Conservation (phyloP, 2,113 vertebrate genomes). For the Sphaerodactylus townsendi region DNA sequence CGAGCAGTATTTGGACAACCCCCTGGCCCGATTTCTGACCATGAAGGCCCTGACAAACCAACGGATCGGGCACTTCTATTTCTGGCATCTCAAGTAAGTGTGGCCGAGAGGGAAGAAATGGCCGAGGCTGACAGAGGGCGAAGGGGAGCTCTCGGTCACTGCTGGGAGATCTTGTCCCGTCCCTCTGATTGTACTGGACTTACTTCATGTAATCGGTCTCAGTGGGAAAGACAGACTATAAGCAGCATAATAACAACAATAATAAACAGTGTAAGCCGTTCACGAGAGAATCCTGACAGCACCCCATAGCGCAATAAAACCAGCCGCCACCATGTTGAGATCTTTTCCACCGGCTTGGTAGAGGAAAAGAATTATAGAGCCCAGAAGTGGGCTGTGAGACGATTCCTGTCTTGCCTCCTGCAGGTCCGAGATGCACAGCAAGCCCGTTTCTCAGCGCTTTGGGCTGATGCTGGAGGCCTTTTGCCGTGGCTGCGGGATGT, state of each 20-base stretch:
- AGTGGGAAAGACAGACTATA: too few relatives aligned
- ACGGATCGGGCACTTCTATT: constrained; percentile 71
- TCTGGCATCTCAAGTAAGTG: constrained; percentile 69
- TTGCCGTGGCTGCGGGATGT: constrained; percentile 72
- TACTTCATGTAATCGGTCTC: too few relatives aligned
- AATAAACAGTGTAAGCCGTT: background rate
- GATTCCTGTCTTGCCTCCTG: background rate
- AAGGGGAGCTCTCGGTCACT: too few relatives aligned
- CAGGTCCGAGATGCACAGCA: constrained; percentile 75
- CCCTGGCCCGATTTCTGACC: constrained; percentile 73
- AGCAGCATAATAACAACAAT: too few relatives aligned
- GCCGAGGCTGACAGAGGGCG: background rate
- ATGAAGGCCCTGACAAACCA: constrained; percentile 73
- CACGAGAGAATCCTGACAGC: background rate
- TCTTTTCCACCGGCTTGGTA: background rate
- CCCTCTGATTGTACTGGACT: too few relatives aligned
- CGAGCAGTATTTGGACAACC: constrained; percentile 72
- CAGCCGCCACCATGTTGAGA: background rate
- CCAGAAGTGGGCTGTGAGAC: too few relatives aligned
- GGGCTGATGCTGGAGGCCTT: constrained; percentile 72
- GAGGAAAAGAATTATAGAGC: background rate
- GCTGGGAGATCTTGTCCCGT: too few relatives aligned
- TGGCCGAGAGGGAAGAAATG: accelerated
- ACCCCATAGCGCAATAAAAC: background rate
- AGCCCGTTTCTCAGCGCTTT: constrained; percentile 68